These are phyloP conservation scores for Drosophila ambigua DNA, from an alignment of 1,140 invertebrate species.

Conservation along the genomic window DNA sequence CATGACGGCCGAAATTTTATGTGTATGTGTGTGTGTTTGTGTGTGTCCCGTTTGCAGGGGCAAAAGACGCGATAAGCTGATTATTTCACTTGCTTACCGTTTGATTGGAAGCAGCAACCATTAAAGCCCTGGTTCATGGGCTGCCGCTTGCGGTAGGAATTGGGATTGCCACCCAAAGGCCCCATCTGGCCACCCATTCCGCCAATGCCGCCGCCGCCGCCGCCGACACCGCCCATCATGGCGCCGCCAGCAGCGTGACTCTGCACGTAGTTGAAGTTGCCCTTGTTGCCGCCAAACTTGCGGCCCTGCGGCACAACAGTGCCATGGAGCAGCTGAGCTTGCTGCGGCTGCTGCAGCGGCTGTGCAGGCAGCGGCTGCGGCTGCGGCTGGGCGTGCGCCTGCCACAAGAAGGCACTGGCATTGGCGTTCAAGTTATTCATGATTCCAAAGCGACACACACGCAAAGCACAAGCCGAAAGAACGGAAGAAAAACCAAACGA, in stretches of 20 bases:
- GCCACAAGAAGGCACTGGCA: conserved; percentile 57
- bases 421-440: conserved; percentile 71
- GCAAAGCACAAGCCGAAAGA: background rate
- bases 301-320: conserved; percentile 43
- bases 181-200: conserved; percentile 31
- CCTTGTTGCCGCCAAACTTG: conserved; percentile 65
- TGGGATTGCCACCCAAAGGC: conserved; percentile 28
- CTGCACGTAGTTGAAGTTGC: conserved; percentile 61
- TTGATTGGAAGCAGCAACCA: conserved; percentile 48
- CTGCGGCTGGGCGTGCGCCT: conserved; percentile 27
- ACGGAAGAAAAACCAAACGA: background rate
- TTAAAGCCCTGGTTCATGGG: conserved; percentile 47
- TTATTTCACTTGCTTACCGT: conserved; percentile 51
- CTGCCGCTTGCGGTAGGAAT: conserved; percentile 63
- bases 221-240: conserved; percentile 30
- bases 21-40: too few species aligned
- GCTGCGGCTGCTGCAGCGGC: conserved; percentile 14
- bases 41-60: background rate
- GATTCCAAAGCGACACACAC: background rate
- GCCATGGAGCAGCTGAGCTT: conserved; percentile 29
- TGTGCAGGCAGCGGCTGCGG: conserved; percentile 17
- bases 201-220: background rate
- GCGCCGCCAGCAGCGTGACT: conserved; percentile 22
- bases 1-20: background rate
- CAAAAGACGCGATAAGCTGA: background rate